Evolutionary conservation across 2,113 vertebrate genomes (phyloP).

Genomic region (Leptocoma aspasia): DNA sequence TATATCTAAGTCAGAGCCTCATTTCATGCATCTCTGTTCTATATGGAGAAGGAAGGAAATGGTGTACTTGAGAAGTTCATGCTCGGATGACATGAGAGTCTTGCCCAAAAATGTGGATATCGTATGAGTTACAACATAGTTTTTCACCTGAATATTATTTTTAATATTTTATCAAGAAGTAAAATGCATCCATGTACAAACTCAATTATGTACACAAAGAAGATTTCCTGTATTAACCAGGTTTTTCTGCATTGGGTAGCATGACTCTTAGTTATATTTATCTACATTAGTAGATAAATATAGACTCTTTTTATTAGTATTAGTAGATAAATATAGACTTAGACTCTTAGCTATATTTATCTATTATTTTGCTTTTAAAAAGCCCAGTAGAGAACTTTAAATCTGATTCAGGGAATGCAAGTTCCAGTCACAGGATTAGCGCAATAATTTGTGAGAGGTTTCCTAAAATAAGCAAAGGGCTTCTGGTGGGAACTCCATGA

Average conservation of each 20-base stretch:
- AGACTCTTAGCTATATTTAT: no score
- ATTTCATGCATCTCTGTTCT: background rate
- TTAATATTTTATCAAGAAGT: background rate
- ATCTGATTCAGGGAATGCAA: background rate
- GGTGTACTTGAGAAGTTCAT: background rate
- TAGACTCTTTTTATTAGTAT: no score
- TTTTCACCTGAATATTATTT: background rate
- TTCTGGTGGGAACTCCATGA: background rate
- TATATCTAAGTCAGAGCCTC: background rate
- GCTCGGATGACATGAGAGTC: background rate
- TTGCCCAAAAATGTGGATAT: background rate
- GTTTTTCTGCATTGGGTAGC: background rate
- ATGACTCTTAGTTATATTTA: background rate
- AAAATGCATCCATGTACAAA: background rate
- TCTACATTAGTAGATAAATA: no score
- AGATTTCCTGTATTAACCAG: background rate
- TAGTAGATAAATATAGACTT: no score
- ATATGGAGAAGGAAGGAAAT: background rate
- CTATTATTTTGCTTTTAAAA: background rate
- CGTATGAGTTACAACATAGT: background rate
- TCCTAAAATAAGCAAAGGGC: background rate
- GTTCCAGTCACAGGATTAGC: background rate
- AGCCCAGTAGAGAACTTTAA: background rate
- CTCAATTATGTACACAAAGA: background rate
- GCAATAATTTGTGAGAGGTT: background rate